Percentiles rank a stretch among this genome's conserved stretches.
phyloP scores from a whole-genome alignment of 2,797 vertebrate genomes.

The Pelodytes ibericus region DNA sequence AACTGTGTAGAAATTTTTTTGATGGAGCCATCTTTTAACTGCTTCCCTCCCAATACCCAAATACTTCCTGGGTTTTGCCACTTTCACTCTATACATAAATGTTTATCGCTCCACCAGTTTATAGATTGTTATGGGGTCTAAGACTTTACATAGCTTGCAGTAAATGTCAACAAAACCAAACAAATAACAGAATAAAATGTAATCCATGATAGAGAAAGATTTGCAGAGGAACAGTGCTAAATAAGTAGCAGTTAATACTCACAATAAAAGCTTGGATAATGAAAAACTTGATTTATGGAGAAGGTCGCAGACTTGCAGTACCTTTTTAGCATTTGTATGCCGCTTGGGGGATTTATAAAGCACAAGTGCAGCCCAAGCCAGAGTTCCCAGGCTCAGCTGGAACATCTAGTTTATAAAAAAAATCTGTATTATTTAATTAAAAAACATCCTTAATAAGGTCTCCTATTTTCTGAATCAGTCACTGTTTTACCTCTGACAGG shows the following conservation, averaged over 20 bases:
- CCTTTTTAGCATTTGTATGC: background rate
- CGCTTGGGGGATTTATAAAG: conserved; percentile 10
- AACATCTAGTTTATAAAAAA: background rate
- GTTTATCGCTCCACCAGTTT: background rate
- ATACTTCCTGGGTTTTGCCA: background rate
- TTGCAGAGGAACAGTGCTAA: background rate
- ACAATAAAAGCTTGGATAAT: background rate
- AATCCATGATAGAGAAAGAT: background rate
- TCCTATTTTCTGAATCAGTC: conserved; percentile 18
- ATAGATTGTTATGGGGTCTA: background rate
- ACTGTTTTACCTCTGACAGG: conserved; percentile 36
- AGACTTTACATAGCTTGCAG: background rate
- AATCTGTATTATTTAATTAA: background rate
- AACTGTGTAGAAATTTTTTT: conserved; percentile 19
- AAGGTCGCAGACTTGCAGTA: background rate
- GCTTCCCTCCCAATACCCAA: background rate
- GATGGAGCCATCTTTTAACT: conserved; percentile 21
- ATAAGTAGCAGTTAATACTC: background rate
- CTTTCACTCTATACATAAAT: background rate
- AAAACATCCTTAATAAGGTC: background rate
- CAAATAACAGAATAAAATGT: background rate
- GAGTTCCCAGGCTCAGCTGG: conserved; percentile 1
- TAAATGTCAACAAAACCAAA: background rate
- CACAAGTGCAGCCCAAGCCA: background rate
- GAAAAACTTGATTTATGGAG: conserved; percentile 12